Evolutionary conservation across 2,797 vertebrate species (phyloP).

Genomic region (Dendrocincla fuliginosa): DNA sequence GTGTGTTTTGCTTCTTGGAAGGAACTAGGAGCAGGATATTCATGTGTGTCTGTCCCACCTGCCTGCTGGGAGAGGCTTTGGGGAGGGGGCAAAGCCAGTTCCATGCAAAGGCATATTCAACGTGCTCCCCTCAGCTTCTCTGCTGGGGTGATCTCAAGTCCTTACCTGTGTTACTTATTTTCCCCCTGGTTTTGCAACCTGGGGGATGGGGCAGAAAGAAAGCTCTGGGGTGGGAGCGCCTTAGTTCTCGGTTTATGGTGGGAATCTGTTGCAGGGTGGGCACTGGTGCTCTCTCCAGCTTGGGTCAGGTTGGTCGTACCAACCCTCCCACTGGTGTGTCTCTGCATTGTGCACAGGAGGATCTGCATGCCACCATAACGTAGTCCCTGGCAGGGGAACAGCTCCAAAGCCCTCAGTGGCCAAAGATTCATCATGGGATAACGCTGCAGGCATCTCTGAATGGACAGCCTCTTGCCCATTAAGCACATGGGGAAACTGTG

Average conservation of each 20-base stretch:
- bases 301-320: too few relatives aligned
- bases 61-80: neutral
- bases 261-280: neutral
- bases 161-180: neutral
- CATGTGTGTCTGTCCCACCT: fast-evolving
- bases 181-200: neutral
- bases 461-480: neutral
- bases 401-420: neutral
- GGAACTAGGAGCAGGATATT: neutral
- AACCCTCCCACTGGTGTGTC: neutral
- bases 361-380: fast-evolving
- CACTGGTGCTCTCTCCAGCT: fast-evolving
- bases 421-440: neutral
- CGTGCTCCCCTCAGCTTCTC: fast-evolving
- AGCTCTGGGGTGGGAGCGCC: neutral
- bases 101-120: neutral
- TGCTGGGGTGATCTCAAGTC: neutral
- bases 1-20: neutral
- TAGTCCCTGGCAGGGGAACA: neutral
- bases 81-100: neutral
- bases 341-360: fast-evolving
- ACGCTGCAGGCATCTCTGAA: neutral
- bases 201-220: neutral
- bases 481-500: neutral
- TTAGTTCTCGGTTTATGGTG: neutral